Evolutionary conservation across 2,797 vertebrate species (phyloP), one percentile per base, ranked within the genome.

Genomic region (Oreonectes daqikongensis): DNA sequence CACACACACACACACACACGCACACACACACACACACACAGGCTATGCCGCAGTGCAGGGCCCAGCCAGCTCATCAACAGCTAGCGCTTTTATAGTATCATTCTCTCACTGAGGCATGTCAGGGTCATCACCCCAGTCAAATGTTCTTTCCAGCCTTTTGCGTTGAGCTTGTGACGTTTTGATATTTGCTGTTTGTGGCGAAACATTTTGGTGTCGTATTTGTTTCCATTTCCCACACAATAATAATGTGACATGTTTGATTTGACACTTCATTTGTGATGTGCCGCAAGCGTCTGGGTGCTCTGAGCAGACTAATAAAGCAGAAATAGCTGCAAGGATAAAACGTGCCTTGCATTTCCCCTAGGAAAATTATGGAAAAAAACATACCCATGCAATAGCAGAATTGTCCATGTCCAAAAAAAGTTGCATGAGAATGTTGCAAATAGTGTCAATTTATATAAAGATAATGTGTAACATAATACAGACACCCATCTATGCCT

Each of bases 31-130:
- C 72, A 87, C 85, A 87, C 79, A 75, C 82, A 87, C 82, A 84
- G 84, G 82, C 81, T 92, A 88, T 92, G 90, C 91, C 88, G 91
- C 91, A 92, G 89, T 91, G 90, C 91, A 92, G 91, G 84, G 84
- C 85, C 86, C 78, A 84, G 87, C 87, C 85, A 86, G 85, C 86
- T 83, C 84, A 90, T 88, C 86, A 84, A 86, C 87, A 87, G 76
- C 84, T 84, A 87, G 88, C 82, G 77, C 75, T 86, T 88, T 87
- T 82, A 82, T 40, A 18, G 42, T 57, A 40, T 67, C 38, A 73
- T 60, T 59, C 55, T 81, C 83, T 82, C 40, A 69, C 71, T 75
- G 53, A 5, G 1, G 24, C 0, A 30, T n/a, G 18, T 24, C n/a
- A 50, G 44, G 42, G n/a, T 50, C 52, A 57, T 28, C 17, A 26